Percentiles rank a stretch among this genome's conserved stretches.
These are phyloP conservation scores for Listrodromus nycthemerus DNA, from an alignment of 2,888 invertebrate species.

Conservation along the genomic window DNA sequence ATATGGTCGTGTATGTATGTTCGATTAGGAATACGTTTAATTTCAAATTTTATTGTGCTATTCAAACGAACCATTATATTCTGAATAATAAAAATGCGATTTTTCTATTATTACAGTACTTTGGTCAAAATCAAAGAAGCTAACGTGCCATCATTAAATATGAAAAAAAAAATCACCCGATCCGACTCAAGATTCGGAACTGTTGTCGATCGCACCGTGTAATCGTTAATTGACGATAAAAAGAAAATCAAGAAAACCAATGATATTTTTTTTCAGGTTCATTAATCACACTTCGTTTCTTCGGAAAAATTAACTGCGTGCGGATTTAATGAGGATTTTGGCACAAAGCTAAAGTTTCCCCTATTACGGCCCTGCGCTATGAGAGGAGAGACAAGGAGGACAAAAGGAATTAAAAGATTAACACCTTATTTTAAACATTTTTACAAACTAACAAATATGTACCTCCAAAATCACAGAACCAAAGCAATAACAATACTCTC, in stretches of 20 bases:
- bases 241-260: not conserved
- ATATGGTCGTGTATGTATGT: too few relatives aligned
- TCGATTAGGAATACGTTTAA: not conserved
- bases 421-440: conserved; percentile 81
- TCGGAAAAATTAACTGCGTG: conserved; percentile 61
- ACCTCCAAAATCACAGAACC: conserved; percentile 84
- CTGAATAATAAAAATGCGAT: not conserved
- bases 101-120: not conserved
- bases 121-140: not conserved
- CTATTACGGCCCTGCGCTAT: conserved; percentile 81
- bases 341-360: conserved; percentile 66
- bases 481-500: conserved; percentile 82
- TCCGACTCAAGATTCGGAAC: not conserved
- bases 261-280: conserved; percentile 51
- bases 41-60: not conserved
- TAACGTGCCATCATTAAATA: not conserved
- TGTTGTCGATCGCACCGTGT: not conserved
- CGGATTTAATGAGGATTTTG: conserved; percentile 48
- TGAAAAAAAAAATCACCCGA: not conserved
- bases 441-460: conserved; percentile 83
- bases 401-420: conserved; percentile 81
- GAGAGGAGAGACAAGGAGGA: conserved; percentile 71
- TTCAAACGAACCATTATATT: conserved; percentile 21
- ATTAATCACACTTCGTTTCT: conserved; percentile 61
- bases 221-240: not conserved